Conservation (phyloP, 1,140 invertebrate species). For the Bombus cullumanus region DNA sequence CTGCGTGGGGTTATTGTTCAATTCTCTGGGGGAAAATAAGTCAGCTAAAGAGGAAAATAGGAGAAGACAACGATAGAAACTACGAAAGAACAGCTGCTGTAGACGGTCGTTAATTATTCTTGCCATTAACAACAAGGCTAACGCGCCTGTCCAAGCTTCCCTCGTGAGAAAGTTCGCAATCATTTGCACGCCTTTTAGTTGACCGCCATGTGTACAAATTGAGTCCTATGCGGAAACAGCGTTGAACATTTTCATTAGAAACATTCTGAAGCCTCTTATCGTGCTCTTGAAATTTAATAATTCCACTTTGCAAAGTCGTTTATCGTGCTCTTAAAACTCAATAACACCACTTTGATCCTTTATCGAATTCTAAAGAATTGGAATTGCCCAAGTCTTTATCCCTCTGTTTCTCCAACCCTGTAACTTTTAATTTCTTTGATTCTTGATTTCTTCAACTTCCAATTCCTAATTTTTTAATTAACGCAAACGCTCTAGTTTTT, state of each 20-base stretch:
- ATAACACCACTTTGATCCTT: neutral
- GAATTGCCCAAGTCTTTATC: too few relatives aligned
- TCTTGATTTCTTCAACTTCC: too few relatives aligned
- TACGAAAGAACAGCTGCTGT: neutral
- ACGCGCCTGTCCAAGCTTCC: neutral
- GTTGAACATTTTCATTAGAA: neutral
- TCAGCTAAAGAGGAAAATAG: neutral
- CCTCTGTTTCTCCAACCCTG: too few relatives aligned
- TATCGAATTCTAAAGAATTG: neutral
- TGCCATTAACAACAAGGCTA: neutral
- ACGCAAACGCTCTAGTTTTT: neutral
- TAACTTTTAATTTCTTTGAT: neutral
- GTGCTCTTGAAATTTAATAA: neutral
- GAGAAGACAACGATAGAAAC: too few relatives aligned
- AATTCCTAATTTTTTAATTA: neutral
- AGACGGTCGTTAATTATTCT: constrained; percentile 15
- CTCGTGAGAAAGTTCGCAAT: constrained; percentile 3
- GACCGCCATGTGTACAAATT: neutral
- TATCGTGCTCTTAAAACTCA: neutral
- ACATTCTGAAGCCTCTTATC: neutral
- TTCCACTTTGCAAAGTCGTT: neutral
- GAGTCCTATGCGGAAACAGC: neutral
- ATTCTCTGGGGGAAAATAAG: neutral
- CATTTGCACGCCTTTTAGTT: neutral
- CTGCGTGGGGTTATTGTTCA: neutral